Evolutionary conservation across 2,113 vertebrate species (phyloP), one percentile per base, ranked within the genome.

Genomic region (Lepus americanus): DNA sequence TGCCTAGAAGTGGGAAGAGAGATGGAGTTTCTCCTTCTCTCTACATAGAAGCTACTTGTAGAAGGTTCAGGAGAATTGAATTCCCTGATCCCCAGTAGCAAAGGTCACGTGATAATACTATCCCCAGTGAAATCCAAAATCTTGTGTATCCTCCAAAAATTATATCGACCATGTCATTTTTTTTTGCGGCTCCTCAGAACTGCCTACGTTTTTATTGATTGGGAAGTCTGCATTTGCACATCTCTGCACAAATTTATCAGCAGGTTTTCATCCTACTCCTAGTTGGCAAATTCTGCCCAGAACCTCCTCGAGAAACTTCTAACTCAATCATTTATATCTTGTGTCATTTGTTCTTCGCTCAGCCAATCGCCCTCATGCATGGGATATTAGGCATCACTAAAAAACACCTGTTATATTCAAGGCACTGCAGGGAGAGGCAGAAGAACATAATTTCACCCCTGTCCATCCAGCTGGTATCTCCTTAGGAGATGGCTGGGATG

Each of bases 211-310:
- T 94, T 86, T 89, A 95, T 94, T 0, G 70, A 88, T 27, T 39
- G 31, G 51, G 81, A 82, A 88, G 74, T 82, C 85, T 69, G 61
- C 31, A 16, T 44, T 44, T 9, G 5, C 17, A 31, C 51, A 27
- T 76, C 94, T 94, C 70, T 55, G 74, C 53, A 85, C 63, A 90
- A 51, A 86, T 89, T 86, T 69, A 90, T 86, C 59, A 83, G 93
- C 69, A 67, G 29, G 25, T 91, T 93, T 95, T 79, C 55, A 89
- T 87, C 17, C n/a, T 74, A 11, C 7, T 79, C 39, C 49, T 86
- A 36, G 51, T 87, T 74, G 55, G 23, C 16, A 86, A 91, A 84
- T 77, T 86, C 66, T 79, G 11, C 25, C 49, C 63, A 80, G 87
- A 82, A 76, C 3, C 85, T 90, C 23, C 39, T 59, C 0, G 53